phyloP scores from a whole-genome alignment of 1,140 invertebrate species.

The Bicyclus anynana region DNA sequence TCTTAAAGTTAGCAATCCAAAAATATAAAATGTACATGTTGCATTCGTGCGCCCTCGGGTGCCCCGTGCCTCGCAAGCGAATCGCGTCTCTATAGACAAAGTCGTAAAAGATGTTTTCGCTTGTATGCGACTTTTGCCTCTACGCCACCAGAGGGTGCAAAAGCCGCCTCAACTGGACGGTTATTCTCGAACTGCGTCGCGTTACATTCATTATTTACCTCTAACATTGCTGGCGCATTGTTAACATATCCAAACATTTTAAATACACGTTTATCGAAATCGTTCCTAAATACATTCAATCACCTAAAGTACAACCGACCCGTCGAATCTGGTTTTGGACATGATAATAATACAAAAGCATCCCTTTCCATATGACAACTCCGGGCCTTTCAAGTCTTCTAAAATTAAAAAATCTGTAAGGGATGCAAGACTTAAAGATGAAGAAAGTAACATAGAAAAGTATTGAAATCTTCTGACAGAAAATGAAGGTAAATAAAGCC shows the following conservation, averaged over 20 bases:
- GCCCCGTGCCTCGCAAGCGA: slow-evolving; percentile 49
- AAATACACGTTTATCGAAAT: slow-evolving; percentile 22
- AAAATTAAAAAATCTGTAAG: slow-evolving; percentile 24
- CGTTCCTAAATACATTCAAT: slow-evolving; percentile 9
- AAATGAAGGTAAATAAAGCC: slow-evolving; percentile 20
- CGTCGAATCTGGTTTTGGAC: slow-evolving; percentile 18
- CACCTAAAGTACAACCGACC: slow-evolving; percentile 25
- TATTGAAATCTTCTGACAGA: slow-evolving; percentile 17
- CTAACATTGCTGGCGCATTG: slow-evolving; percentile 40
- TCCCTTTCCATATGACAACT: slow-evolving; percentile 34
- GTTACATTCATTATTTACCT: slow-evolving; percentile 48
- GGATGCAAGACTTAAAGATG: slow-evolving; percentile 27
- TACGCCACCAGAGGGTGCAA: slow-evolving; percentile 64
- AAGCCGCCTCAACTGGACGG: slow-evolving; percentile 74
- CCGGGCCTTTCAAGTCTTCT: slow-evolving; percentile 38
- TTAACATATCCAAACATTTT: slow-evolving; percentile 25
- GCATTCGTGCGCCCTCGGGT: slow-evolving; percentile 68
- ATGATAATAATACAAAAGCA: slow-evolving; percentile 34
- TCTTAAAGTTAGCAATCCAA: slow-evolving; percentile 78
- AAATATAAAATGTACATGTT: slow-evolving; percentile 76
- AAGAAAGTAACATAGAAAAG: slow-evolving; percentile 18
- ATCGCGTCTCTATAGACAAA: slow-evolving; percentile 37
- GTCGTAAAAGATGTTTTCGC: slow-evolving; percentile 35
- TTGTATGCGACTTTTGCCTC: slow-evolving; percentile 55
- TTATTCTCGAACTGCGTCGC: slow-evolving; percentile 69